These are phyloP conservation scores for Harpegnathos saltator DNA, from an alignment of 1,140 invertebrate genomes.

Conservation along the genomic window DNA sequence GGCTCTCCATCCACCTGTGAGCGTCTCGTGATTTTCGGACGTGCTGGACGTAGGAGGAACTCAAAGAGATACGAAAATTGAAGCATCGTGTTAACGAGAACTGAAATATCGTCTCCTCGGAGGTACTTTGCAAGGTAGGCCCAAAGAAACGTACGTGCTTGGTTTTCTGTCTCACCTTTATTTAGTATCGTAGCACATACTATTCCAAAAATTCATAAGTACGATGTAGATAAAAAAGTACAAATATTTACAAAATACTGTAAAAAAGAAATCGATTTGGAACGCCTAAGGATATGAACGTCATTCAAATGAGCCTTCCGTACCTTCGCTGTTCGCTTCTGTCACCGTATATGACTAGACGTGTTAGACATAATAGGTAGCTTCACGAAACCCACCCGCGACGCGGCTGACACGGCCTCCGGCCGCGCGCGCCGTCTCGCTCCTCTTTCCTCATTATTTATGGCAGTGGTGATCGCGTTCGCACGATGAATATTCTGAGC, in stretches of 20 bases:
- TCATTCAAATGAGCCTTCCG: conserved; percentile 67
- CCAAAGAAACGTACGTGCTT: too few species aligned
- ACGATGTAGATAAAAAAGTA: conserved; percentile 80
- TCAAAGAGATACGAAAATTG: too few species aligned
- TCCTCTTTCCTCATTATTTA: neutral
- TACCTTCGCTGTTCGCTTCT: conserved; percentile 65
- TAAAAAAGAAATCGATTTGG: conserved; percentile 72
- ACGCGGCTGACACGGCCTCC: conserved; percentile 24
- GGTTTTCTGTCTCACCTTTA: conserved; percentile 62
- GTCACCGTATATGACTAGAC: conserved; percentile 73
- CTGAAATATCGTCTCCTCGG: too few species aligned
- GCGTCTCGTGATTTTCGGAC: too few species aligned
- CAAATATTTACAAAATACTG: conserved; percentile 82
- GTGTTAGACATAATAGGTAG: conserved; percentile 69
- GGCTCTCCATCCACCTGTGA: too few species aligned
- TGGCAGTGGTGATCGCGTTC: conserved; percentile 19
- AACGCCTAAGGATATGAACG: conserved; percentile 72
- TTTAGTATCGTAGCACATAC: conserved; percentile 76
- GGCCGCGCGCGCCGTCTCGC: conserved; percentile 4
- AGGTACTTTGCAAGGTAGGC: too few species aligned
- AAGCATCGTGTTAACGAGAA: too few species aligned
- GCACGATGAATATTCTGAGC: conserved; percentile 54
- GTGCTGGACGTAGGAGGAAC: too few species aligned
- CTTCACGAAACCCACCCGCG: conserved; percentile 59
- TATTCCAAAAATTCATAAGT: conserved; percentile 77